Conservation (phyloP, 2,888 invertebrate genomes). For the Nymphalis urticae region DNA sequence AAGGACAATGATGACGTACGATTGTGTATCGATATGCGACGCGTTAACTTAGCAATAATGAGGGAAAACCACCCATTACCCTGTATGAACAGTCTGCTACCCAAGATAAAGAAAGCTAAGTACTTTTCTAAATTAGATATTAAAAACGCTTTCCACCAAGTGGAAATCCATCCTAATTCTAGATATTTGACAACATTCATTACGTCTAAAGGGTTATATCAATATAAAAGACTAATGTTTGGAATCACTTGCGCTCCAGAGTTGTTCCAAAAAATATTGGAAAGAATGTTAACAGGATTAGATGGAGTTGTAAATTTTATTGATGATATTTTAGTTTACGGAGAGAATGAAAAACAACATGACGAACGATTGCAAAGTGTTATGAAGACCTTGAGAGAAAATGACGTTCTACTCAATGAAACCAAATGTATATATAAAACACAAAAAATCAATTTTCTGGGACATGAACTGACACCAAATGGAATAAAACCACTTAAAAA, state of each 20-base stretch:
- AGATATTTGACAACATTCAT: constrained; percentile 45
- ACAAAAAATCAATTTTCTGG: neutral
- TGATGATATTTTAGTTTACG: constrained; percentile 44
- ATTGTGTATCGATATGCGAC: constrained; percentile 29
- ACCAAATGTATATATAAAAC: neutral
- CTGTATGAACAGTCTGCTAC: constrained; percentile 45
- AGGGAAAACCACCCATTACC: constrained; percentile 32
- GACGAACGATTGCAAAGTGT: constrained; percentile 17
- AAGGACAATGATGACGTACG: constrained; percentile 30
- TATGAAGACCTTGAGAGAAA: neutral
- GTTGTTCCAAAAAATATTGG: constrained; percentile 43
- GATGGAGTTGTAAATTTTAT: constrained; percentile 43
- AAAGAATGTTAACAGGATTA: constrained; percentile 39
- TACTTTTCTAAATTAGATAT: constrained; percentile 42
- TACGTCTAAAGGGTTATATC: constrained; percentile 44
- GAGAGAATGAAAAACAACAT: constrained; percentile 34
- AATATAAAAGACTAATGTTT: constrained; percentile 54
- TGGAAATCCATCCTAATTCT: constrained; percentile 37
- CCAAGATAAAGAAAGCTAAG: constrained; percentile 42
- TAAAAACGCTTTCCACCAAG: constrained; percentile 43
- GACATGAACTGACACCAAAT: neutral
- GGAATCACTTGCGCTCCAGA: constrained; percentile 48
- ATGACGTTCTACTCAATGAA: neutral
- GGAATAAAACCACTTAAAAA: neutral
- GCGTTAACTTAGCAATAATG: constrained; percentile 31